phyloP scores from a whole-genome alignment of 2,113 vertebrate species.

The Colossoma macropomum region DNA sequence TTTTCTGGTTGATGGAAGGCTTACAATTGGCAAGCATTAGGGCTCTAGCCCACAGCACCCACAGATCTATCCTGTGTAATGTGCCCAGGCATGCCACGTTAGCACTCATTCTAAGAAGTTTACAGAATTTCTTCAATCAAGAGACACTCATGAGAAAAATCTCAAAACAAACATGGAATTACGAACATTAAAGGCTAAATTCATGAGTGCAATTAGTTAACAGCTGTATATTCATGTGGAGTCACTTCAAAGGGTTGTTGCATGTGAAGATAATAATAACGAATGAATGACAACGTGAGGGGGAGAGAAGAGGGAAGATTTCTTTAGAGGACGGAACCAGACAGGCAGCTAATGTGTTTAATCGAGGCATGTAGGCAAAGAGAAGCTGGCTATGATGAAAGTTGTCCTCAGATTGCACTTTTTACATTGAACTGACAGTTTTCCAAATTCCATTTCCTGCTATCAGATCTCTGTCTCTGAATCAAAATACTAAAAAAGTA shows the following conservation, averaged over 20 bases:
- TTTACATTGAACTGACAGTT: conserved; percentile 9
- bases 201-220: conserved; percentile 13
- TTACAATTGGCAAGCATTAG: conserved; percentile 20
- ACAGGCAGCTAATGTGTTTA: conserved; percentile 30
- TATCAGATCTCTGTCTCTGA: not conserved
- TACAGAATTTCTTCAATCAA: conserved; percentile 45
- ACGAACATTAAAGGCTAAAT: not conserved
- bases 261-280: conserved; percentile 19
- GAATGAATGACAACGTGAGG: not conserved
- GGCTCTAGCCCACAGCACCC: conserved; percentile 48
- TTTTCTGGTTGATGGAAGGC: not conserved
- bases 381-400: conserved; percentile 6
- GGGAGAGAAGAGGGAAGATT: not conserved
- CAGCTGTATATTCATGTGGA: conserved; percentile 15
- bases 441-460: not conserved
- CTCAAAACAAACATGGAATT: conserved; percentile 42
- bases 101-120: conserved; percentile 44
- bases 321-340: not conserved
- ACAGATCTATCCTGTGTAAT: conserved; percentile 15
- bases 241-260: conserved; percentile 31
- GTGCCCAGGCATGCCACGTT: conserved; percentile 42
- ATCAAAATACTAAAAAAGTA: not conserved
- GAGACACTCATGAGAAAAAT: conserved; percentile 34
- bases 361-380: conserved; percentile 16
- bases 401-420: conserved; percentile 4